Evolutionary conservation across 2,888 invertebrate species (phyloP).

Genomic region (Clepsis dumicolana): DNA sequence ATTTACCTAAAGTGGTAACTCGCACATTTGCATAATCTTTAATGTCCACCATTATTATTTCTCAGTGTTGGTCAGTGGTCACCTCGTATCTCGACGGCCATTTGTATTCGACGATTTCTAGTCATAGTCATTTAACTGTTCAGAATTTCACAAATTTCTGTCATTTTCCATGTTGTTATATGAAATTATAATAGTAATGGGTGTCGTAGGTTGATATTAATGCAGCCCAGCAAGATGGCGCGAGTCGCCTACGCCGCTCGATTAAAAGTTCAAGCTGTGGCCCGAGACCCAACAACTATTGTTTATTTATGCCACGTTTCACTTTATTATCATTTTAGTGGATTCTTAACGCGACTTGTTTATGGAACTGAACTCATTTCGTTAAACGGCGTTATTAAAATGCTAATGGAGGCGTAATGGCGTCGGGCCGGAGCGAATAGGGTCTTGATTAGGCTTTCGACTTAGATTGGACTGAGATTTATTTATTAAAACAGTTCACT

Average conservation of each 20-base stretch:
- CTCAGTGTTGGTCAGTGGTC: constrained; percentile 13
- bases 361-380: constrained; percentile 43
- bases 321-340: constrained; percentile 44
- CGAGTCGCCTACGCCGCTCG: constrained; percentile 67
- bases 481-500: not conserved
- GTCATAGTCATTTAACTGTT: constrained; percentile 38
- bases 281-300: constrained; percentile 20
- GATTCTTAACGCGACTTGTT: constrained; percentile 40
- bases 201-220: constrained; percentile 65
- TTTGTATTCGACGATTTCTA: constrained; percentile 37
- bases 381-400: constrained; percentile 43
- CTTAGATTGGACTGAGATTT: constrained; percentile 15
- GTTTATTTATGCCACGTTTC: constrained; percentile 42
- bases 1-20: constrained; percentile 32
- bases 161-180: constrained; percentile 36
- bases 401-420: constrained; percentile 37
- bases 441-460: constrained; percentile 29
- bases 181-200: constrained; percentile 54
- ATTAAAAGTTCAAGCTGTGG: constrained; percentile 58
- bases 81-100: constrained; percentile 32
- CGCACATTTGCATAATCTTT: constrained; percentile 33
- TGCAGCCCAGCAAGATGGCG: constrained; percentile 57
- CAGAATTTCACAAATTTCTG: constrained; percentile 42
- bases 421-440: constrained; percentile 24
- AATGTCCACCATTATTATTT: constrained; percentile 22